Evolutionary conservation across 2,888 invertebrate species (phyloP), one percentile per base, ranked within the genome.

Genomic region (Scelioninae gen. 1): DNA sequence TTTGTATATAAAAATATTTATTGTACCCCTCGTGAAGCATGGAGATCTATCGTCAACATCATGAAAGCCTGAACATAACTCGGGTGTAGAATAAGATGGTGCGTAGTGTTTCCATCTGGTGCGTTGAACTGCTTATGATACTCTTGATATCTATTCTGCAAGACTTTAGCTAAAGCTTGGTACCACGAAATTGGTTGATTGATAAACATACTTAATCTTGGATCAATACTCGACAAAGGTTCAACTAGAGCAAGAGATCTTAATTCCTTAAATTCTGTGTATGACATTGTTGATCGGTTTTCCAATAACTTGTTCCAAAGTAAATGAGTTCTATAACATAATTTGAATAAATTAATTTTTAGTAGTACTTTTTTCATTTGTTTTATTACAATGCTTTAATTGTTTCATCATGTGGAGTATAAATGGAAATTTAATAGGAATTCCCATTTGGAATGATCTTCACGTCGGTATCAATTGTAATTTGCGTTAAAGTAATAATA

Each of bases 251-350:
- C 95, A 47, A 95, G 91, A 23, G 93, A 93, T 85, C 95, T 93
- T 56, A 96, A 91, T 90, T 96, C 95, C 60, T 93, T 92, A 86
- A 96, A 95, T 89, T 96, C 96, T 1, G 91, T 91, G 86, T 94
- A 95, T 5, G 93, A 94, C 89, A 95, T 92, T 55, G 91, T 88
- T 75, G 90, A 92, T 45, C 90, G 90, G 63, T 93, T 93, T 80
- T 93, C 93, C n/a, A 95, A 91, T 69, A 96, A 92, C 87, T 95
- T 94, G 85, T 95, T 94, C 96, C 96, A 96, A 5, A 96, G 92
- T n/a, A 94, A 92, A 90, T 96, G 95, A 43, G 95, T 94, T 29
- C 83, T 83, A n/a, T 45, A 65, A 63, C n/a, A n/a, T n/a, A n/a
- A n/a, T n/a, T n/a, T n/a, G n/a, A n/a, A n/a, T n/a, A n/a, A n/a